phyloP scores from a whole-genome alignment of 2,113 vertebrate species.

The Sturnus vulgaris region DNA sequence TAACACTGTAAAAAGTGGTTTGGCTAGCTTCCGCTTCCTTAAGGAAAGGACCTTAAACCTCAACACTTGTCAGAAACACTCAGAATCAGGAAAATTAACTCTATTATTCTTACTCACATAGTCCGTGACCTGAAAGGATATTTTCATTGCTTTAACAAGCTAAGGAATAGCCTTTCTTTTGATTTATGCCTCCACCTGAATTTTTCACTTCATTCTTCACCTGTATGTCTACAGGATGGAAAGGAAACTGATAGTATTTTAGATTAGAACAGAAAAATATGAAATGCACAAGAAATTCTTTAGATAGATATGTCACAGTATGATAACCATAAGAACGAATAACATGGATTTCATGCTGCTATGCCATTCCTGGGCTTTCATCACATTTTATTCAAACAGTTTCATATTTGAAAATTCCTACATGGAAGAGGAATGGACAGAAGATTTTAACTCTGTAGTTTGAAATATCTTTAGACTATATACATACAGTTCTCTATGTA shows the following conservation, averaged over 20 bases:
- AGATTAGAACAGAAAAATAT: not conserved
- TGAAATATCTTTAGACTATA: not conserved
- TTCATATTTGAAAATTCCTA: not conserved
- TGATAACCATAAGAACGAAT: not conserved
- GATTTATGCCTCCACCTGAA: not conserved
- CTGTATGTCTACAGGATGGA: not conserved
- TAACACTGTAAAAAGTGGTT: not conserved
- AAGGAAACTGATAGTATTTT: not conserved
- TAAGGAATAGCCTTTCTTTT: not conserved
- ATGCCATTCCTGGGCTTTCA: not conserved
- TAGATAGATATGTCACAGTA: not conserved
- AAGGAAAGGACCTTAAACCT: not conserved
- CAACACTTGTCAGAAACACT: not conserved
- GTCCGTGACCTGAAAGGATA: not conserved
- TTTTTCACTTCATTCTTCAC: not conserved
- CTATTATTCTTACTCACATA: not conserved
- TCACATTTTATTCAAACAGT: not conserved
- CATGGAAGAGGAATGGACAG: not conserved
- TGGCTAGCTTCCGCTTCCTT: not conserved
- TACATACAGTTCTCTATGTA: not conserved
- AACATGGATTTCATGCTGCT: not conserved
- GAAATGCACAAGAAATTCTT: not conserved
- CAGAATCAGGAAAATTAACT: not conserved
- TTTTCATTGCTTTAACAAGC: not conserved
- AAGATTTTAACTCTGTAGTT: not conserved